Evolutionary conservation across 2,113 vertebrate species (phyloP), one percentile per base, ranked within the genome.

Genomic region (Lipophrys pholis): DNA sequence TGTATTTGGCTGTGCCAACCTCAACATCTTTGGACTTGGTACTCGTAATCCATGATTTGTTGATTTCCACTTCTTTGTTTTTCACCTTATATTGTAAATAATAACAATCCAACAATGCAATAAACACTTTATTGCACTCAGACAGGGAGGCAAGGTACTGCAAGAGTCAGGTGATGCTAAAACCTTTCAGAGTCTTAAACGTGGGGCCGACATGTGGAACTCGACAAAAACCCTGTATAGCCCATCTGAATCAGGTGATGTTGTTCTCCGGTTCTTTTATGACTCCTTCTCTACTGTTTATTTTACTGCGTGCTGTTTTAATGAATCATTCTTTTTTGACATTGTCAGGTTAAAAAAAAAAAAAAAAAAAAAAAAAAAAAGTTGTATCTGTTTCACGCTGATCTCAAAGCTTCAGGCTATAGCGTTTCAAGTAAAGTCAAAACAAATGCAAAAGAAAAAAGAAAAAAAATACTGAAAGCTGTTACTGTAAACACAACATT

Each of bases 401-500:
- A 76, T 85, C 51, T 39, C 82, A 61, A 92, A 86, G 87, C 78
- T 94, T 87, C 84, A 84, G 79, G 88, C 65, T 82, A 80, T 80
- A 80, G 86, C 78, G 73, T 93, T 94, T 91, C 87, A 87, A 92
- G 90, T 87, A 66, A 89, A 92, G 82, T 84, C 77, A 86, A 88
- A 83, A 87, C 73, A 81, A 91, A 89, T 78, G 89, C 85, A 93
- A 90, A 84, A 88, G 89, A 85, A 89, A 89, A 87, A 93, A 86
- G 49, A 84, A 85, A 85, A 84, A 89, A 81, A 69, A 80, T 83
- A 89, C 82, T 76, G 87, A 85, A 66, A 59, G 91, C 90, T 93
- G 90, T 95, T 88, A 90, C 87, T 91, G 85, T 93, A 92, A 91
- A 89, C 80, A 78, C 89, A 55, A 92, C 87, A 94, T 94, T 95